These are phyloP conservation scores for Ploceus nigricollis DNA, from an alignment of 2,113 vertebrate genomes.

Conservation along the genomic window DNA sequence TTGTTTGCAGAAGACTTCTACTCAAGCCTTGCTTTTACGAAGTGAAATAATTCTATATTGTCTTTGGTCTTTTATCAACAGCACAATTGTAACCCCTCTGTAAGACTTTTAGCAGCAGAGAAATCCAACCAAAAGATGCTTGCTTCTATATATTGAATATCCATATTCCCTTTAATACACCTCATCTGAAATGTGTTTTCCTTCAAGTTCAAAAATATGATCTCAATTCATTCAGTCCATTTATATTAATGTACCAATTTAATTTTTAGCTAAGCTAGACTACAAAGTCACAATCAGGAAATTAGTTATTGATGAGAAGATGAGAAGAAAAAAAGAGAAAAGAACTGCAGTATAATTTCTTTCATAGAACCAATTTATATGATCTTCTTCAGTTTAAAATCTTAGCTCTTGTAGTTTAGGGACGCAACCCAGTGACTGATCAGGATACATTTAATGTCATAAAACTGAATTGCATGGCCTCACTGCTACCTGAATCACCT, in stretches of 20 bases:
- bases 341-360: background rate
- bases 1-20: constrained; percentile 51
- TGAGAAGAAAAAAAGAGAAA: background rate
- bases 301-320: background rate
- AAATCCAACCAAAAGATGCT: background rate
- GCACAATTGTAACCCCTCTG: background rate
- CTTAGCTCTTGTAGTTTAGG: background rate
- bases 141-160: background rate
- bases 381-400: background rate
- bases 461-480: background rate
- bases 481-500: background rate
- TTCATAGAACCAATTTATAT: background rate
- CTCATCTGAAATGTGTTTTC: background rate
- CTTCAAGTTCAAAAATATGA: background rate
- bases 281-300: background rate
- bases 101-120: background rate
- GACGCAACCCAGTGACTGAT: background rate
- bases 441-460: background rate
- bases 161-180: background rate
- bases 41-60: constrained; percentile 9
- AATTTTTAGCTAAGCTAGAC: background rate
- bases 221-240: background rate
- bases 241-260: background rate
- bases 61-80: constrained; percentile 43
- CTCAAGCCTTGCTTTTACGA: constrained; percentile 15